Evolutionary conservation across 2,888 invertebrate species (phyloP).

Genomic region (Drosophila nr. perissopoda): DNA sequence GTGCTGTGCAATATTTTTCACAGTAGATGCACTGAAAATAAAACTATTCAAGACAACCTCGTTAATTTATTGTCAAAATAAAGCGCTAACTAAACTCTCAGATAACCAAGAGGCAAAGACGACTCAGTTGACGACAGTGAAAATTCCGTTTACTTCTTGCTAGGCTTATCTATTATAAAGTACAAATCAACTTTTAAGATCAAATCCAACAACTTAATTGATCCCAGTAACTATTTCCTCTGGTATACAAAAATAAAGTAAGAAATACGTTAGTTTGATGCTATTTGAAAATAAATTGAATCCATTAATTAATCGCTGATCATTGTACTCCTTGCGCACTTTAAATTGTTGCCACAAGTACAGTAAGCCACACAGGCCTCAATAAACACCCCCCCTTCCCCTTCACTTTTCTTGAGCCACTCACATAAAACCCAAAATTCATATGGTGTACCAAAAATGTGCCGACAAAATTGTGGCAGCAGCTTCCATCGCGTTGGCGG

Average conservation of each 20-base stretch:
- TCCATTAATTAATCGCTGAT: constrained; percentile 4
- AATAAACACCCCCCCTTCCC: background rate
- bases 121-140: background rate
- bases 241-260: background rate
- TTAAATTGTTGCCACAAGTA: constrained; percentile 26
- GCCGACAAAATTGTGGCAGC: constrained; percentile 57
- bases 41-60: background rate
- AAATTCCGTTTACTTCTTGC: background rate
- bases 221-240: background rate
- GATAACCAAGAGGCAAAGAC: background rate
- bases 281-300: no score
- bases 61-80: background rate
- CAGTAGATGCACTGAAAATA: background rate
- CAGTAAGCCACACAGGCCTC: background rate
- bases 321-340: constrained; percentile 1
- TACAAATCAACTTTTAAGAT: background rate
- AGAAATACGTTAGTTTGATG: background rate
- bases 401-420: background rate
- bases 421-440: constrained; percentile 53
- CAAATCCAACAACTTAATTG: background rate
- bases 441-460: constrained; percentile 68
- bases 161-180: background rate
- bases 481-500: constrained; percentile 18
- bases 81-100: background rate
- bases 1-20: background rate